Conservation (phyloP, 2,888 invertebrate genomes). For the Cotesia congregata region DNA sequence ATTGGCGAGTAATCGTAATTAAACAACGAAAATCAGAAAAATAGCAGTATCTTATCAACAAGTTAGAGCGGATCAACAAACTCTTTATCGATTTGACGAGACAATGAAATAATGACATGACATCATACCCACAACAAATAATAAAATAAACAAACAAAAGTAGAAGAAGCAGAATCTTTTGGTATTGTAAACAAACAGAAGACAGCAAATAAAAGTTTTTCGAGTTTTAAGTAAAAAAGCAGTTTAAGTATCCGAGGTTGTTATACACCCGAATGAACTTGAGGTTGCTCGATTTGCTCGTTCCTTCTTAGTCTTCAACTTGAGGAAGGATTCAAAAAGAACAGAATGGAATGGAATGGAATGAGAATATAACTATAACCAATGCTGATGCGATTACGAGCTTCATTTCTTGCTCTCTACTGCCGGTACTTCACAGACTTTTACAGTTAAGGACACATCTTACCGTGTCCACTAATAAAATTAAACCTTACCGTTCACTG, state of each 20-base stretch:
- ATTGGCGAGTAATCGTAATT: too few species aligned
- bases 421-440: slow-evolving; percentile 47
- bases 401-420: slow-evolving; percentile 50
- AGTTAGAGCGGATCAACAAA: too few species aligned
- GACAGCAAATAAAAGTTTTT: slow-evolving; percentile 17
- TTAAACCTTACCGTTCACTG: slow-evolving; percentile 54
- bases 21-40: not conserved
- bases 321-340: slow-evolving; percentile 28
- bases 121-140: too few species aligned
- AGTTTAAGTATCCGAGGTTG: slow-evolving; percentile 30
- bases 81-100: too few species aligned
- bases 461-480: slow-evolving; percentile 49
- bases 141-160: not conserved
- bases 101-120: too few species aligned
- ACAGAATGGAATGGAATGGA: slow-evolving; percentile 34
- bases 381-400: slow-evolving; percentile 51
- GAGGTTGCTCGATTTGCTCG: slow-evolving; percentile 47
- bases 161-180: not conserved
- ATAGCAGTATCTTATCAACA: not conserved
- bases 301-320: slow-evolving; percentile 46
- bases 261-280: slow-evolving; percentile 43
- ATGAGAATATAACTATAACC: slow-evolving; percentile 49
- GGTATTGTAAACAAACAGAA: not conserved
- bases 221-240: slow-evolving; percentile 43
- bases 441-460: slow-evolving; percentile 60